phyloP scores from a whole-genome alignment of 1,140 invertebrate genomes.

The Arion vulgaris region DNA sequence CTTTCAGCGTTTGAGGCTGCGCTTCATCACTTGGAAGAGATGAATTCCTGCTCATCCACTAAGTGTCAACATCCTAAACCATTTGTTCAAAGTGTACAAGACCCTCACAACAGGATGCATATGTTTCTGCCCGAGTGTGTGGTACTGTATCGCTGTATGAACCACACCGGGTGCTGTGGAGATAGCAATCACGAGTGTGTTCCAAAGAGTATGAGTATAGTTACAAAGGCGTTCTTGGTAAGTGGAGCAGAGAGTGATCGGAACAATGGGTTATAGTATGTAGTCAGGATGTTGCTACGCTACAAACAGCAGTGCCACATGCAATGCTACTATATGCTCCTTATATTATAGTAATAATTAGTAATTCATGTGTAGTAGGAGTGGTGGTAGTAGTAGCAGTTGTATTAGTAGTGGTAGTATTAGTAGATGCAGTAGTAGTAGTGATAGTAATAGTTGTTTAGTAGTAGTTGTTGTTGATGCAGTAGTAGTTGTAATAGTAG shows the following conservation, averaged over 20 bases:
- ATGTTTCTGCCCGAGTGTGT: background rate
- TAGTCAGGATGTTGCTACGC: too few species aligned
- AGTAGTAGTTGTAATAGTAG: too few species aligned
- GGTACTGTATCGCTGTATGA: constrained; percentile 14
- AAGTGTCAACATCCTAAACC: constrained; percentile 6
- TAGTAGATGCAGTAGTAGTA: too few species aligned
- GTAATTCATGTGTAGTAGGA: too few species aligned
- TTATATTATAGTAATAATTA: too few species aligned
- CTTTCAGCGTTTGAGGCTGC: constrained; percentile 12
- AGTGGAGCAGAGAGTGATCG: background rate
- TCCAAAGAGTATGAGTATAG: background rate
- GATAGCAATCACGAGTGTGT: constrained; percentile 1
- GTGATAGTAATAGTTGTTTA: too few species aligned
- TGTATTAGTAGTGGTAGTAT: too few species aligned
- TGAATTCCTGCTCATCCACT: background rate
- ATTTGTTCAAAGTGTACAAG: background rate
- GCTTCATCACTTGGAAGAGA: constrained; percentile 13
- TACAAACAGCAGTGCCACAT: too few species aligned
- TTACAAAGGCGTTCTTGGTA: constrained; percentile 14
- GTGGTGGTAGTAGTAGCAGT: too few species aligned
- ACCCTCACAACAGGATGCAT: background rate
- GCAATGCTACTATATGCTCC: too few species aligned
- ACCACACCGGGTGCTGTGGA: background rate
- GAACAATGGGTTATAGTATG: too few species aligned
- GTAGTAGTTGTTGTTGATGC: too few species aligned